phyloP scores from a whole-genome alignment of 2,113 vertebrate species.

The Lagopus leucura region DNA sequence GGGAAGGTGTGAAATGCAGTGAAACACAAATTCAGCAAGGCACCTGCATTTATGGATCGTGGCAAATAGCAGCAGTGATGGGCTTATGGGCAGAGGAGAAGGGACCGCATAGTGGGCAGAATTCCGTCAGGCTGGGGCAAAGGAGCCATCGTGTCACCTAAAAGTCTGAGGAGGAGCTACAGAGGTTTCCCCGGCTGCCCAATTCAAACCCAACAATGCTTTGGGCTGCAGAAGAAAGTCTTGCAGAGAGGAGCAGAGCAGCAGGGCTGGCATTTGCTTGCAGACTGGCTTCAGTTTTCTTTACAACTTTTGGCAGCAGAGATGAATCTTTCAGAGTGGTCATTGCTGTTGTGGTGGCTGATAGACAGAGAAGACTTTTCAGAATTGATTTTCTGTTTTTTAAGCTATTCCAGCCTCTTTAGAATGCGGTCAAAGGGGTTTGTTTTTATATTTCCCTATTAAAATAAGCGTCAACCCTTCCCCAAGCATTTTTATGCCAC shows the following conservation, averaged over 20 bases:
- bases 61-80: neutral
- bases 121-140: neutral
- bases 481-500: neutral
- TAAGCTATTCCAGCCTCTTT: neutral
- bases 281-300: neutral
- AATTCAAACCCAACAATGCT: neutral
- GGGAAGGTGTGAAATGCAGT: neutral
- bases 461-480: neutral
- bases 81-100: neutral
- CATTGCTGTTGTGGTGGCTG: neutral
- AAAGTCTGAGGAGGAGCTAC: neutral
- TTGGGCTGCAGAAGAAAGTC: neutral
- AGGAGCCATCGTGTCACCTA: neutral
- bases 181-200: neutral
- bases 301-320: neutral
- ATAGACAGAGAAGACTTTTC: neutral
- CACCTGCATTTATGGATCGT: neutral
- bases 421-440: neutral
- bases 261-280: neutral
- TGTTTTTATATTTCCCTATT: neutral
- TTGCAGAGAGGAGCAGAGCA: neutral
- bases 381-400: neutral
- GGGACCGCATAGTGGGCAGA: neutral
- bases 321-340: fast-evolving
- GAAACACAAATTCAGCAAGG: neutral